Percentiles rank a stretch among this genome's conserved stretches.
Evolutionary conservation across 2,888 invertebrate genomes (phyloP).

Genomic region (Dasypolia templi): DNA sequence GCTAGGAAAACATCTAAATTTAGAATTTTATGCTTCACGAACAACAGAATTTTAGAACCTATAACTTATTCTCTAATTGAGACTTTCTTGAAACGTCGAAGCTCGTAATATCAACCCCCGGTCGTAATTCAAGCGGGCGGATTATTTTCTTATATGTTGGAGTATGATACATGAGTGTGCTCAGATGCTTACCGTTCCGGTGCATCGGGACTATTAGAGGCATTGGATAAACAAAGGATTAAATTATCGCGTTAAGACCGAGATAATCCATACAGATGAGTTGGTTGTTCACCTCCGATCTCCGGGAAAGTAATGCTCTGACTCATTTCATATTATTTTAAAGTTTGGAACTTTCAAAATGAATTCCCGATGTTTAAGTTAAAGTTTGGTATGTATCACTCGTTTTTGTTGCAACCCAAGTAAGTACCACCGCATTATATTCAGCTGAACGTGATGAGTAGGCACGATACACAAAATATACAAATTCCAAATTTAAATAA

Average conservation of each 20-base stretch:
- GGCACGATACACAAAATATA: background rate
- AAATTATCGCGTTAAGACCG: slow-evolving; percentile 88
- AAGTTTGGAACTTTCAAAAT: slow-evolving; percentile 59
- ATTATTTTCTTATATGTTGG: slow-evolving; percentile 86
- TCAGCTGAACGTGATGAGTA: background rate
- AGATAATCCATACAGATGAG: slow-evolving; percentile 89
- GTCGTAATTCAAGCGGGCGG: slow-evolving; percentile 83
- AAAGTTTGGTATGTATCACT: slow-evolving; percentile 6
- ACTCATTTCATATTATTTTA: slow-evolving; percentile 73
- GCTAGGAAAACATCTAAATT: slow-evolving; percentile 44
- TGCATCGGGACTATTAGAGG: slow-evolving; percentile 87
- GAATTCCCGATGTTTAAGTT: slow-evolving; percentile 9
- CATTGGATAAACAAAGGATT: slow-evolving; percentile 89
- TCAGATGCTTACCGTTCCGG: slow-evolving; percentile 82
- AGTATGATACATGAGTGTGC: slow-evolving; percentile 87
- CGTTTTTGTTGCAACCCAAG: background rate
- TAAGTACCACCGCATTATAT: too few species aligned
- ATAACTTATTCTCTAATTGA: slow-evolving; percentile 74
- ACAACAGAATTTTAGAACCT: slow-evolving; percentile 68
- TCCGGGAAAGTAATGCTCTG: slow-evolving; percentile 72
- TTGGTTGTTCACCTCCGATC: slow-evolving; percentile 88
- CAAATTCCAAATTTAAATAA: background rate
- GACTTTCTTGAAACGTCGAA: slow-evolving; percentile 76
- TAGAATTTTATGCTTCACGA: slow-evolving; percentile 57
- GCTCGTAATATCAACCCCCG: slow-evolving; percentile 74